Conservation (phyloP, 2,888 invertebrate species). For the Bugulina stolonifera region DNA sequence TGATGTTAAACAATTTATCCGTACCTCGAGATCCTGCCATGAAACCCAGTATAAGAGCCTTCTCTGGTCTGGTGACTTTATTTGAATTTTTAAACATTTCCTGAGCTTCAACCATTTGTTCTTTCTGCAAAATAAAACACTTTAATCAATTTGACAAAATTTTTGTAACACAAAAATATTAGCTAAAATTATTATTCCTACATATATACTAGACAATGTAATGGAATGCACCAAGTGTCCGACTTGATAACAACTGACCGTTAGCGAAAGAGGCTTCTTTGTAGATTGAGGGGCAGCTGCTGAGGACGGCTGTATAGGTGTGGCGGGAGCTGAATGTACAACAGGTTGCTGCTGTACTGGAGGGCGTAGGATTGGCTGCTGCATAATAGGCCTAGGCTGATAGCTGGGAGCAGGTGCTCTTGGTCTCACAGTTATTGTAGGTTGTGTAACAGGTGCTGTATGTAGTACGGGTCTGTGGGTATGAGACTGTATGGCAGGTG, state of each 20-base stretch:
- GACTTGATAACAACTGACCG: too few relatives aligned
- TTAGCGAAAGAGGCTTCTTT: conserved; percentile 30
- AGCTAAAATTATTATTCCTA: too few relatives aligned
- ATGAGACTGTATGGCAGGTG: neutral
- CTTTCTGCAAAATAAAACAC: conserved; percentile 61
- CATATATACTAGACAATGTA: too few relatives aligned
- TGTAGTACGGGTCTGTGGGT: neutral
- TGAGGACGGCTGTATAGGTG: conserved; percentile 30
- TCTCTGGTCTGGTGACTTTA: conserved; percentile 90
- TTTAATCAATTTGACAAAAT: neutral
- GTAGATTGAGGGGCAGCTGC: conserved; percentile 31
- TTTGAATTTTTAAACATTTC: conserved; percentile 96
- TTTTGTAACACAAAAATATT: neutral
- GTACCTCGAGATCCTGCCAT: conserved; percentile 94
- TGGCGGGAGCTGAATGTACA: conserved; percentile 28
- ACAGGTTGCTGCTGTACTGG: conserved; percentile 26
- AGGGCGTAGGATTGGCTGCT: conserved; percentile 28
- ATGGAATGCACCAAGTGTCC: too few relatives aligned
- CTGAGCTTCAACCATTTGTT: conserved; percentile 92
- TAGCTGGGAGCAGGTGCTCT: neutral
- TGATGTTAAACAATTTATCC: too few relatives aligned
- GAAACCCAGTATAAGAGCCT: conserved; percentile 92
- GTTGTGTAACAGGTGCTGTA: neutral
- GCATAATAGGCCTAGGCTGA: conserved; percentile 27
- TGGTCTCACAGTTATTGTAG: neutral